Evolutionary conservation across 2,113 vertebrate species (phyloP).

Genomic region (Limanda limanda): DNA sequence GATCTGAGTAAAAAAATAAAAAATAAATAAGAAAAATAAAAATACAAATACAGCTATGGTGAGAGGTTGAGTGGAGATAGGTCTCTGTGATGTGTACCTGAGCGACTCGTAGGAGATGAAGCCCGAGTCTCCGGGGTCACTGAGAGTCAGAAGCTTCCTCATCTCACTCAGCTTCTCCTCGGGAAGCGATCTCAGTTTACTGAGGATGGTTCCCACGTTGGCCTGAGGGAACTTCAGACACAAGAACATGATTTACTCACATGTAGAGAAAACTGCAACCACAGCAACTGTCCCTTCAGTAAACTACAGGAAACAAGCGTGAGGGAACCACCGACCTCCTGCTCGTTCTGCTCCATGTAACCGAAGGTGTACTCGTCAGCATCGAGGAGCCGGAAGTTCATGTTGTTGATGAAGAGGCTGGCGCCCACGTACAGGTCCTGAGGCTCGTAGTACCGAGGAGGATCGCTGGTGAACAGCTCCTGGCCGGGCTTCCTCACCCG

Average conservation of each 20-base stretch:
- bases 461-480: slow-evolving; percentile 88
- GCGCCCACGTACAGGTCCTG: slow-evolving; percentile 90
- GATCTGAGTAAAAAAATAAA: too few species aligned
- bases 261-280: background rate
- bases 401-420: slow-evolving; percentile 84
- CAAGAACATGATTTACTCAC: background rate
- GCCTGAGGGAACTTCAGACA: slow-evolving; percentile 86
- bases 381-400: slow-evolving; percentile 85
- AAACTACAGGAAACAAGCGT: background rate
- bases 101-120: slow-evolving; percentile 85
- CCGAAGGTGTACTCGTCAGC: slow-evolving; percentile 90
- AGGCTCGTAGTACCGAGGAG: slow-evolving; percentile 85
- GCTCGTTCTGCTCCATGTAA: slow-evolving; percentile 90
- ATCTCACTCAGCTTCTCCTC: slow-evolving; percentile 83
- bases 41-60: too few species aligned
- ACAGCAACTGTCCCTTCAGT: too few species aligned
- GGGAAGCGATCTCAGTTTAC: slow-evolving; percentile 83
- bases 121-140: slow-evolving; percentile 76
- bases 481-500: slow-evolving; percentile 90
- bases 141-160: slow-evolving; percentile 79
- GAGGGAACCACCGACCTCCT: slow-evolving; percentile 82
- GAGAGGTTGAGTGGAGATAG: too few species aligned
- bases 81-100: slow-evolving; percentile 75
- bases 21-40: too few species aligned
- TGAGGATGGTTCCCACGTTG: slow-evolving; percentile 79